These are phyloP conservation scores for Cyphomyrus discorhynchus DNA, from an alignment of 2,113 vertebrate genomes.

Conservation along the genomic window DNA sequence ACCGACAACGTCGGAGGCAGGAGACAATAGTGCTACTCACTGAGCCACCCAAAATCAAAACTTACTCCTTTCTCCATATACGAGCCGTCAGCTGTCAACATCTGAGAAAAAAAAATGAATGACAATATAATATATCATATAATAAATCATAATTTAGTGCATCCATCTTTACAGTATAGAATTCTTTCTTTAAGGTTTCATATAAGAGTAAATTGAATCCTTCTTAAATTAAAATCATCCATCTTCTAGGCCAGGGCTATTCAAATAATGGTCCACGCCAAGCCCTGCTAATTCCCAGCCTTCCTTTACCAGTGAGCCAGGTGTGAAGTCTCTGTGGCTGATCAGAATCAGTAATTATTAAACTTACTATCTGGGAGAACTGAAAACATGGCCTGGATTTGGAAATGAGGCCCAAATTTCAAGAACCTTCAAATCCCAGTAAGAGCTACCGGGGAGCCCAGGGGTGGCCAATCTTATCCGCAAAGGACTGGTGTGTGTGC, in stretches of 20 bases:
- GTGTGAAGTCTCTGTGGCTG: neutral
- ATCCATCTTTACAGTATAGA: neutral
- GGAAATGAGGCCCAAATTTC: neutral
- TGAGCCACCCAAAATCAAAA: neutral
- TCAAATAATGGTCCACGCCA: neutral
- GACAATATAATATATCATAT: neutral
- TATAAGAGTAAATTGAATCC: neutral
- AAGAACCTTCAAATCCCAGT: neutral
- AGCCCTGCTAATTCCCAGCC: neutral
- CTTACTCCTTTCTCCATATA: neutral
- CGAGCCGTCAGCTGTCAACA: neutral
- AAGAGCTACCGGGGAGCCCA: no score
- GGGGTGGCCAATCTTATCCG: no score
- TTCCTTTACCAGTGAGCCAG: neutral
- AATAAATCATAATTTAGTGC: neutral
- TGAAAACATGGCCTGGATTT: no score
- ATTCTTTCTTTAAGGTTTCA: neutral
- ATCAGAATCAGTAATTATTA: neutral
- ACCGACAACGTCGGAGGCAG: neutral
- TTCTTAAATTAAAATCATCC: neutral
- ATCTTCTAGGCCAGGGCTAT: neutral
- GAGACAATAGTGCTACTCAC: neutral
- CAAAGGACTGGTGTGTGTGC: no score
- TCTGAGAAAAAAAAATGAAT: neutral
- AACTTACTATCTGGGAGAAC: no score